These are phyloP conservation scores for Bubo scandiacus DNA, from an alignment of 2,113 vertebrate genomes.

Conservation along the genomic window DNA sequence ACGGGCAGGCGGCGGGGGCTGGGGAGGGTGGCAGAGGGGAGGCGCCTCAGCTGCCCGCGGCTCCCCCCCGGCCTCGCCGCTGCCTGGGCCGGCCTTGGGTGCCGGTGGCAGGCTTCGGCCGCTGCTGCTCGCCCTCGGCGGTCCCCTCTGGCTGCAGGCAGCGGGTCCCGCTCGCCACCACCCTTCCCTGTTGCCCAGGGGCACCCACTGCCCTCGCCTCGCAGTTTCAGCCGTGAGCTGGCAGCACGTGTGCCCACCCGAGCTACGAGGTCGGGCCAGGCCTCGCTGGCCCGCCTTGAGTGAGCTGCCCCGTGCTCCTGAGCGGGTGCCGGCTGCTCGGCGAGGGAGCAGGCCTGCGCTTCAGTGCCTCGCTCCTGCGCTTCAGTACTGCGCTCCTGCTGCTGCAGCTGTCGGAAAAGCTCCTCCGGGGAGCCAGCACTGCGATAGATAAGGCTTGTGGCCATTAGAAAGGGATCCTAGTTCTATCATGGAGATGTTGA, in stretches of 20 bases:
- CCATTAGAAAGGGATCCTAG: background rate
- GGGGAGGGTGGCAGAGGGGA: no score
- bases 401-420: accelerated
- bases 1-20: background rate
- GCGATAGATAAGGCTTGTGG: accelerated
- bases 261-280: background rate
- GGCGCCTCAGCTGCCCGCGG: no score
- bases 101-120: accelerated
- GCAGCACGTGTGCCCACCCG: accelerated
- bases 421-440: background rate
- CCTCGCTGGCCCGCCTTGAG: accelerated
- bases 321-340: background rate
- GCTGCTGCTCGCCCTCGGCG: background rate
- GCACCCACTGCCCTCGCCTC: accelerated
- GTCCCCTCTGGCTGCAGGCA: background rate
- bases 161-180: background rate
- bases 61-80: no score
- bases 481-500: accelerated
- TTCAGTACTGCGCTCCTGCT: accelerated
- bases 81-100: background rate
- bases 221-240: no score
- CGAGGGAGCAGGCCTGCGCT: background rate
- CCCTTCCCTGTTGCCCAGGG: background rate
- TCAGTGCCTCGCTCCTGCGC: no score
- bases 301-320: no score